These are phyloP conservation scores for Agrotis puta DNA, from an alignment of 2,888 invertebrate species.

Conservation along the genomic window DNA sequence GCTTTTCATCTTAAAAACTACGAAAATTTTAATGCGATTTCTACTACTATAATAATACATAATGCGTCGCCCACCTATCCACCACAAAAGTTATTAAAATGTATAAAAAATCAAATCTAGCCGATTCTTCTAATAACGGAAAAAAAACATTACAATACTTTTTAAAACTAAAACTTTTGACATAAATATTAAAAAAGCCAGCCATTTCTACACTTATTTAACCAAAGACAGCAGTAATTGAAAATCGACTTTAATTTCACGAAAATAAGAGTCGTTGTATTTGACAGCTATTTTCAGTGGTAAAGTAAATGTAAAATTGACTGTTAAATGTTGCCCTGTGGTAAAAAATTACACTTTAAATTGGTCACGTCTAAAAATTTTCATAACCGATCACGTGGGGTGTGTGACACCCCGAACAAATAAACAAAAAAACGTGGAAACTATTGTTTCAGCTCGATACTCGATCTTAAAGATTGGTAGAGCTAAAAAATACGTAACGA, in stretches of 20 bases:
- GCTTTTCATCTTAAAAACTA: too few species aligned
- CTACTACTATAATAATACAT: too few species aligned
- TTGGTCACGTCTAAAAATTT: too few species aligned
- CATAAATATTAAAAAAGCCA: constrained; percentile 9
- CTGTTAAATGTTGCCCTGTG: constrained; percentile 11
- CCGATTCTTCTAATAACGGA: constrained; percentile 55
- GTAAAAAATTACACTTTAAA: neutral
- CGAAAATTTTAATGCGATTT: too few species aligned
- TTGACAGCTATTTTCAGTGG: neutral
- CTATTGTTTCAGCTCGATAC: too few species aligned
- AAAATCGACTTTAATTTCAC: neutral
- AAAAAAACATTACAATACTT: constrained; percentile 42
- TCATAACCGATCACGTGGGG: too few species aligned
- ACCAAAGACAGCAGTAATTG: neutral
- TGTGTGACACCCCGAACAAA: too few species aligned
- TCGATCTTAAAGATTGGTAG: too few species aligned
- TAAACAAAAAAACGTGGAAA: too few species aligned
- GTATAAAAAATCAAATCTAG: constrained; percentile 47
- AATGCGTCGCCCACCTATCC: constrained; percentile 15
- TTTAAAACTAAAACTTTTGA: constrained; percentile 47
- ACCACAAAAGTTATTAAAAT: constrained; percentile 17
- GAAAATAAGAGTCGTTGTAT: neutral
- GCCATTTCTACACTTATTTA: neutral
- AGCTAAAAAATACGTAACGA: too few species aligned
- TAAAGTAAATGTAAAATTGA: neutral